Base-by-base conservation (phyloP, 2,888 invertebrate species). In the Polymixis flavicincta region DNA sequence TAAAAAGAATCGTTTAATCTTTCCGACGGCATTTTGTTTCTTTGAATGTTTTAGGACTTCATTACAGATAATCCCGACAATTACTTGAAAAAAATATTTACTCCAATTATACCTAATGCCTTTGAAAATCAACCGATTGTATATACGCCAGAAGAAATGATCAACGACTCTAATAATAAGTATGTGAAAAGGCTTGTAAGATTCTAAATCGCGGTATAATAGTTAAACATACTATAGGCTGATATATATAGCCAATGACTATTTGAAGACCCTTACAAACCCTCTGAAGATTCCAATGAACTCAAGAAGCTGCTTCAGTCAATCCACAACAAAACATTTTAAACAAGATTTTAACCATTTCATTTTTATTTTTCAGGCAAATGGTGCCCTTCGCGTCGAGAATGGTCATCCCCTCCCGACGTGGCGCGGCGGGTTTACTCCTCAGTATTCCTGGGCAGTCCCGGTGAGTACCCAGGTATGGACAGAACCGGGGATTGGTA, bases 371-470 rank as follows among this genome's bases (percentile, higher is more conserved):
- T 97, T 97, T 19, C 97, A 98, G 98, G 98, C 96, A 98, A 98
- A 97, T 98, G 98, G 98, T 98, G 98, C 97, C 98, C 98, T 93
- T 98, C 98, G 93, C 97, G 98, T 95, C 97, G 98, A 96, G 98
- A 98, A 95, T 98, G 98, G 98, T 98, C 98, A 89, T 98, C 98
- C 90, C 98, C 98, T 90, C 98, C 98, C 89, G 98, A 98, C 95
- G 98, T 98, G 90, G 98, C 98, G 96, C 97, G 98, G 97, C 98
- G 98, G 94, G 98, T 98, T 89, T 98, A 98, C 97, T 98, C 98
- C 97, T 98, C 98, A 95, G 98, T 98, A 97, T 98, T 98, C 97
- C 98, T 98, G 95, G 98, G 98, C 96, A 98, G 98, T 97, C 98
- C 98, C 94, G 98, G 98, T 97, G 97, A 98, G 97, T 98, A 95